These are phyloP conservation scores for Cisticola juncidis DNA, from an alignment of 2,113 vertebrate species.

Conservation along the genomic window DNA sequence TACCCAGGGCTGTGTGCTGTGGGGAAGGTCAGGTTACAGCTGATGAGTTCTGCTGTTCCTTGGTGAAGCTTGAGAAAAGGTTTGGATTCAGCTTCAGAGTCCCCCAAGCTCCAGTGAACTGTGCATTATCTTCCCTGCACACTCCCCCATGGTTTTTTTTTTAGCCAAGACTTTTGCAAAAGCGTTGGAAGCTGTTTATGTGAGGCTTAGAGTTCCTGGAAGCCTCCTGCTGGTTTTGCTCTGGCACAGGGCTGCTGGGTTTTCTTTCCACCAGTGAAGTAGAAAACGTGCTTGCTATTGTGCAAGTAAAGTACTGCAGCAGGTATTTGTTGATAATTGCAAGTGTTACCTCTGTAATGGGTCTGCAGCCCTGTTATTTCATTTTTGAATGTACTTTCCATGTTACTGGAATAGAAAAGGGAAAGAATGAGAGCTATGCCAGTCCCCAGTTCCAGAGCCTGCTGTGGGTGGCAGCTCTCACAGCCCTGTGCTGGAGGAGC, in stretches of 20 bases:
- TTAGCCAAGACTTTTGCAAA: not conserved
- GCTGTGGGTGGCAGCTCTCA: slow-evolving; percentile 14
- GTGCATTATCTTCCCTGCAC: not conserved
- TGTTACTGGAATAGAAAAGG: not conserved
- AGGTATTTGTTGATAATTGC: not conserved
- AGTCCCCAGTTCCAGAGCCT: not conserved
- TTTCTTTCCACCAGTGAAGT: not conserved
- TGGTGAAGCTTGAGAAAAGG: not conserved
- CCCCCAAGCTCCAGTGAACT: not conserved
- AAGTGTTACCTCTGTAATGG: not conserved
- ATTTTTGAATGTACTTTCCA: not conserved
- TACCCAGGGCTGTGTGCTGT: not conserved
- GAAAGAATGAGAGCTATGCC: not conserved
- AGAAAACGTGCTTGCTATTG: not conserved
- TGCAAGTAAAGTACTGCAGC: not conserved
- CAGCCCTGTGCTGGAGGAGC: not conserved
- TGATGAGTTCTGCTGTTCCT: not conserved
- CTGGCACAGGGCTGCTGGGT: not conserved
- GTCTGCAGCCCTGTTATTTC: not conserved
- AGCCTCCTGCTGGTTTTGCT: not conserved
- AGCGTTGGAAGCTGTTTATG: not conserved
- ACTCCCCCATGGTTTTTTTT: not conserved
- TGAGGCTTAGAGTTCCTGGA: not conserved
- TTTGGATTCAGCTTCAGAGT: not conserved
- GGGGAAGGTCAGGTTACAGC: not conserved